These are phyloP conservation scores for Cybosia mesomella DNA, from an alignment of 2,888 invertebrate genomes.

Conservation along the genomic window DNA sequence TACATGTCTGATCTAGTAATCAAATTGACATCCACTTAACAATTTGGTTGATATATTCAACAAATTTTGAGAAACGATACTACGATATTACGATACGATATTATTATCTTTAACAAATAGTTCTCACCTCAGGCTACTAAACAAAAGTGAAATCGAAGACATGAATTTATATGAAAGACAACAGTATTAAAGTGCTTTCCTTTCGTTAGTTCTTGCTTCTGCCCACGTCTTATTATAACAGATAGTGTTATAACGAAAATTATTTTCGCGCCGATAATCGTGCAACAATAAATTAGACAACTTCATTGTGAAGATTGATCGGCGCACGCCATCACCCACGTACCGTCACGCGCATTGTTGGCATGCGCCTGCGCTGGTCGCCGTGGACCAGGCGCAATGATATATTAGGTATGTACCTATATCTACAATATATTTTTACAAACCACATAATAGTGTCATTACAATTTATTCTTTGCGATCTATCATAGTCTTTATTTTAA, in stretches of 20 bases:
- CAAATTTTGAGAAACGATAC: slow-evolving; percentile 19
- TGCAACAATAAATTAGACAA: slow-evolving; percentile 74
- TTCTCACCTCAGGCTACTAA: slow-evolving; percentile 21
- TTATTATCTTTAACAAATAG: slow-evolving; percentile 34
- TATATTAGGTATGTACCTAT: slow-evolving; percentile 41
- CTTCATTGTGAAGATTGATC: slow-evolving; percentile 80
- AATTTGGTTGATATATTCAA: slow-evolving; percentile 35
- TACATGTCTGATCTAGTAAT: slow-evolving; percentile 44
- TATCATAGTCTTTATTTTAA: slow-evolving; percentile 43
- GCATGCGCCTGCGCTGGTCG: slow-evolving; percentile 50
- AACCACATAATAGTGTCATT: slow-evolving; percentile 57
- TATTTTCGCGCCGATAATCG: slow-evolving; percentile 65
- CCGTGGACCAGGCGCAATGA: slow-evolving; percentile 14
- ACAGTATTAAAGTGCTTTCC: slow-evolving; percentile 46
- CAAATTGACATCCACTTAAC: slow-evolving; percentile 46
- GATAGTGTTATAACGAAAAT: slow-evolving; percentile 71
- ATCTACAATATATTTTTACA: slow-evolving; percentile 28
- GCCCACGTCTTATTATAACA: slow-evolving; percentile 60
- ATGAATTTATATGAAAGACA: slow-evolving; percentile 41
- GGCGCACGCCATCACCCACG: slow-evolving; percentile 75
- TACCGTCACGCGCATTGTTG: slow-evolving; percentile 68
- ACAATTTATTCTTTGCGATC: slow-evolving; percentile 50
- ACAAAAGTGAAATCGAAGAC: slow-evolving; percentile 41
- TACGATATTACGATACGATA: neutral
- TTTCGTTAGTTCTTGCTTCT: slow-evolving; percentile 56